A percentile compares a stretch with the other conserved stretches of the same genome.
Evolutionary conservation across 2,113 vertebrate genomes (phyloP).

Genomic region (Gopherus flavomarginatus): DNA sequence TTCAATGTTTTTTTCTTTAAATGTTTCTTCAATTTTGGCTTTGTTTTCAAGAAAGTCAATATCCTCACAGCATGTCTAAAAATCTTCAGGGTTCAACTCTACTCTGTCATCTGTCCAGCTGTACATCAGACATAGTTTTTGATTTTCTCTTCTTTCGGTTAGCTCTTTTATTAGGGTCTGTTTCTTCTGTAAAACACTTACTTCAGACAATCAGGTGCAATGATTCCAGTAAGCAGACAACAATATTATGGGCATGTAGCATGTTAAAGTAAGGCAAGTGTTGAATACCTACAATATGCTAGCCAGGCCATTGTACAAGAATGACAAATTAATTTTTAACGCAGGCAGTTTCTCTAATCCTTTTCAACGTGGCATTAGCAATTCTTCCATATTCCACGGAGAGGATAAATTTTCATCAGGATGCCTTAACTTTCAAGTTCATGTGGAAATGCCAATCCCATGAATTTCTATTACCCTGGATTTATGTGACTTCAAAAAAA

Average conservation of each 20-base stretch:
- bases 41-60: not conserved
- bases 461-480: not conserved
- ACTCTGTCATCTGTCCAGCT: not conserved
- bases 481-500: not conserved
- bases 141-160: not conserved
- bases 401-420: not conserved
- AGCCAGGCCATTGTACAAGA: not conserved
- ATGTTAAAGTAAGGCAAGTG: not conserved
- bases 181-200: not conserved
- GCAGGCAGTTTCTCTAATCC: conserved; percentile 4
- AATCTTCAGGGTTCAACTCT: not conserved
- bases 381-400: not conserved
- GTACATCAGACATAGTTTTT: not conserved
- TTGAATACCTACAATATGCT: conserved; percentile 19
- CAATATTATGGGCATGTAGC: not conserved
- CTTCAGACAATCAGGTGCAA: not conserved
- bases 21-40: not conserved
- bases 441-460: not conserved
- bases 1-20: not conserved
- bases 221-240: not conserved
- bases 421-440: not conserved
- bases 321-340: conserved; percentile 34
- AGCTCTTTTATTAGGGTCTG: not conserved
- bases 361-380: not conserved
- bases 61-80: not conserved